Evolutionary conservation across 2,888 invertebrate species (phyloP).

Genomic region (Teleiodes luculella): DNA sequence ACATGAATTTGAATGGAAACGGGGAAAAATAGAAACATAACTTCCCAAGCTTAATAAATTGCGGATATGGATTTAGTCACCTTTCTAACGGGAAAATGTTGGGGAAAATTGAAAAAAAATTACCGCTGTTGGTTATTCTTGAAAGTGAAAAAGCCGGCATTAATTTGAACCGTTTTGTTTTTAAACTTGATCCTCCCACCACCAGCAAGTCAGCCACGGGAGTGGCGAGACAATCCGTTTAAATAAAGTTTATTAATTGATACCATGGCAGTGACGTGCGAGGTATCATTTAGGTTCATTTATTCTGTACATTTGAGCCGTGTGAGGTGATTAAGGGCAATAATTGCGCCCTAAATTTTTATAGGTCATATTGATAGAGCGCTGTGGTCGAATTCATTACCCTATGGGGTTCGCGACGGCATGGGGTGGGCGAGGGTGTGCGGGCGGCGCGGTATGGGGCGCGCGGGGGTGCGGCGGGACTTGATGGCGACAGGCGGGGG

Average conservation of each 20-base stretch:
- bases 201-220: conserved; percentile 5
- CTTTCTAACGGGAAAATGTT: conserved; percentile 10
- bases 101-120: conserved; percentile 3
- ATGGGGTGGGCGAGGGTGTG: conserved; percentile 32
- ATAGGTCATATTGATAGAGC: conserved; percentile 64
- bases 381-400: conserved; percentile 68
- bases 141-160: conserved; percentile 1
- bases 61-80: conserved; percentile 17
- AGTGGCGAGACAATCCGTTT: conserved; percentile 13
- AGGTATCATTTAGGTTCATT: conserved; percentile 8
- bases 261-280: background rate
- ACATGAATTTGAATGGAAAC: conserved; percentile 31
- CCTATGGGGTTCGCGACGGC: conserved; percentile 55
- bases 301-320: conserved; percentile 6
- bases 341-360: conserved; percentile 63
- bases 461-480: conserved; percentile 35
- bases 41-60: conserved; percentile 21
- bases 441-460: conserved; percentile 37
- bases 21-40: conserved; percentile 27
- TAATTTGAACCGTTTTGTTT: conserved; percentile 6
- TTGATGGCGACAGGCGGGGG: conserved; percentile 37
- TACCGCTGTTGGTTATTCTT: conserved; percentile 1
- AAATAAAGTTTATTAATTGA: conserved; percentile 17
- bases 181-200: too few relatives aligned
- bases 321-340: conserved; percentile 16